phyloP scores from a whole-genome alignment of 2,113 vertebrate species.

The Pantherophis guttatus region DNA sequence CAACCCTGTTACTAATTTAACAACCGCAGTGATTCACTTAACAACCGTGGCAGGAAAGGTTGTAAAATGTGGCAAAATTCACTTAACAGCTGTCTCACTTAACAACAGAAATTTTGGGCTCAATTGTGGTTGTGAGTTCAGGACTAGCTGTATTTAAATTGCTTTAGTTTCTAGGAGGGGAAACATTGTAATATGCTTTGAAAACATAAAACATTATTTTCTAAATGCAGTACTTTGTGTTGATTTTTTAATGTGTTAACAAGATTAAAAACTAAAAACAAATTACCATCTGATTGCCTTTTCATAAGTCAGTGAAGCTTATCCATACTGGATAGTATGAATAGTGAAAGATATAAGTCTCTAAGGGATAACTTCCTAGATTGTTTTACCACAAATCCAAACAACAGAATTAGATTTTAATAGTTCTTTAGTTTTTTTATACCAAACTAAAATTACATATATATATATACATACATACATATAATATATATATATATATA shows the following conservation, averaged over 20 bases:
- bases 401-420: not conserved
- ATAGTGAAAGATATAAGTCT: not conserved
- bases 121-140: too few relatives aligned
- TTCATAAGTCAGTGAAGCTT: constrained; percentile 27
- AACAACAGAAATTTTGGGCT: too few relatives aligned
- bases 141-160: not conserved
- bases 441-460: not conserved
- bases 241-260: not conserved
- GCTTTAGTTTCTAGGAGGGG: not conserved
- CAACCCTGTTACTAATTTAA: too few relatives aligned
- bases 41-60: too few relatives aligned
- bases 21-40: too few relatives aligned
- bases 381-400: not conserved
- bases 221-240: not conserved
- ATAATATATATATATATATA: too few relatives aligned
- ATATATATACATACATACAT: too few relatives aligned
- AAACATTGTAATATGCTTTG: not conserved
- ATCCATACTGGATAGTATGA: not conserved
- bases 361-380: constrained; percentile 13
- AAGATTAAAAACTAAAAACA: not conserved
- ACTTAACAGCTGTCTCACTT: too few relatives aligned
- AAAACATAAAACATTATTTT: not conserved
- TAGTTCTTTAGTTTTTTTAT: constrained; percentile 18
- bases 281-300: not conserved
- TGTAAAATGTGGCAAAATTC: too few relatives aligned